A percentile compares a stretch with the other conserved stretches of the same genome.
Evolutionary conservation across 2,113 vertebrate genomes (phyloP).

Genomic region (Archilochus colubris): DNA sequence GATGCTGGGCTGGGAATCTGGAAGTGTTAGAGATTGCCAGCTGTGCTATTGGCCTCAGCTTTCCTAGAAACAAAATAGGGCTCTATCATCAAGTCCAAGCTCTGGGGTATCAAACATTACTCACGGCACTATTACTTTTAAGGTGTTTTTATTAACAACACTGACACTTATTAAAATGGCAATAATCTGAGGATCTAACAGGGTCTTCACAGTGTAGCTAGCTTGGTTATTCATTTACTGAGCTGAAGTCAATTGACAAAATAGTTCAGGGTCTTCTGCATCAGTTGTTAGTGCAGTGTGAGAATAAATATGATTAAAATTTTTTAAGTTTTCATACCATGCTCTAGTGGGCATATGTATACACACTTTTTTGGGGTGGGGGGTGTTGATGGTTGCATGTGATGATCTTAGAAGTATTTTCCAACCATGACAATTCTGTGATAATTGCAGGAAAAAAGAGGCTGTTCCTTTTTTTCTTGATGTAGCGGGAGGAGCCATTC

Average conservation of each 20-base stretch:
- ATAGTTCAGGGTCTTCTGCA: background rate
- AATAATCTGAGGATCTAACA: background rate
- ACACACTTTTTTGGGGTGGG: too few relatives aligned
- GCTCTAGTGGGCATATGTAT: too few relatives aligned
- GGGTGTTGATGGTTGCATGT: too few relatives aligned
- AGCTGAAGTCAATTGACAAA: background rate
- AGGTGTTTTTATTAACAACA: background rate
- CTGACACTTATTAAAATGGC: background rate
- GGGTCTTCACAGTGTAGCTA: background rate
- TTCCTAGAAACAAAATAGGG: background rate
- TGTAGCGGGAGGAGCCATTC: too few relatives aligned
- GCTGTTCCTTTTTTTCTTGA: background rate
- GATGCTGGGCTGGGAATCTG: background rate
- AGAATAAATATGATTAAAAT: background rate
- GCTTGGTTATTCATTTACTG: background rate
- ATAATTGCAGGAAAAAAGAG: background rate
- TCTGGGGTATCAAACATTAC: background rate
- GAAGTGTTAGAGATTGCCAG: background rate
- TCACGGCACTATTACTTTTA: background rate
- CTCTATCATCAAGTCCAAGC: background rate
- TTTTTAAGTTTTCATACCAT: background rate
- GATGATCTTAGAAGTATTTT: too few relatives aligned
- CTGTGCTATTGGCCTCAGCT: constrained; percentile 1
- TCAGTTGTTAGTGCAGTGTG: background rate
- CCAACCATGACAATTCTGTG: too few relatives aligned